Percentiles rank a stretch among this genome's conserved stretches.
These are phyloP conservation scores for Epirrhoe alternata DNA, from an alignment of 2,888 invertebrate species.

Conservation along the genomic window DNA sequence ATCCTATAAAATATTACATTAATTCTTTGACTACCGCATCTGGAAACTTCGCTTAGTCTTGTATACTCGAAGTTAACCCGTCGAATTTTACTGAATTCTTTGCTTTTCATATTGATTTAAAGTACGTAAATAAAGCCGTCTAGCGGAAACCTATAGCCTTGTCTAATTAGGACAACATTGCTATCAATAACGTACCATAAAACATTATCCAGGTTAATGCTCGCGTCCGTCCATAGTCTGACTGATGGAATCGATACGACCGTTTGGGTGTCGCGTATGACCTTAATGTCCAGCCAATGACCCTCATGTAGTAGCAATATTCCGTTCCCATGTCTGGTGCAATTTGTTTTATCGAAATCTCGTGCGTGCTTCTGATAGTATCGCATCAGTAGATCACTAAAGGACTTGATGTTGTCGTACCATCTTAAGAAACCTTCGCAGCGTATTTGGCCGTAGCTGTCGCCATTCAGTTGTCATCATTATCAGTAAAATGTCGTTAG, in stretches of 20 bases:
- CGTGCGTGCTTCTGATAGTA: neutral
- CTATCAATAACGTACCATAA: constrained; percentile 22
- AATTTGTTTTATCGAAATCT: constrained; percentile 20
- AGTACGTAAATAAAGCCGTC: neutral
- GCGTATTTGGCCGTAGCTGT: neutral
- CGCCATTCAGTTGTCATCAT: neutral
- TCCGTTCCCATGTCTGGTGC: constrained; percentile 25
- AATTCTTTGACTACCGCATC: too few species aligned
- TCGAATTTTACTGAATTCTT: too few species aligned
- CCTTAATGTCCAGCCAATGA: constrained; percentile 43
- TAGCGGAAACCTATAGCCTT: constrained; percentile 12
- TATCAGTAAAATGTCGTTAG: neutral
- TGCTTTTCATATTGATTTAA: neutral
- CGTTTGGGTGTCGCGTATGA: constrained; percentile 32
- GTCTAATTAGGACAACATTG: constrained; percentile 24
- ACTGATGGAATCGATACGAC: constrained; percentile 38
- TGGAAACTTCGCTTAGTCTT: too few species aligned
- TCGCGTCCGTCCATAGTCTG: constrained; percentile 34
- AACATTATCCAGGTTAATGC: constrained; percentile 36
- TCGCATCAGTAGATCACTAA: neutral
- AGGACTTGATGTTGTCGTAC: neutral
- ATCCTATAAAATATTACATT: too few species aligned
- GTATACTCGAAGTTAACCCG: neutral
- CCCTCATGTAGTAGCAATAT: constrained; percentile 28
- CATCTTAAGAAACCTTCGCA: neutral